These are phyloP conservation scores for Eurytemora carolleeae DNA, from an alignment of 1,140 invertebrate species.

Conservation along the genomic window DNA sequence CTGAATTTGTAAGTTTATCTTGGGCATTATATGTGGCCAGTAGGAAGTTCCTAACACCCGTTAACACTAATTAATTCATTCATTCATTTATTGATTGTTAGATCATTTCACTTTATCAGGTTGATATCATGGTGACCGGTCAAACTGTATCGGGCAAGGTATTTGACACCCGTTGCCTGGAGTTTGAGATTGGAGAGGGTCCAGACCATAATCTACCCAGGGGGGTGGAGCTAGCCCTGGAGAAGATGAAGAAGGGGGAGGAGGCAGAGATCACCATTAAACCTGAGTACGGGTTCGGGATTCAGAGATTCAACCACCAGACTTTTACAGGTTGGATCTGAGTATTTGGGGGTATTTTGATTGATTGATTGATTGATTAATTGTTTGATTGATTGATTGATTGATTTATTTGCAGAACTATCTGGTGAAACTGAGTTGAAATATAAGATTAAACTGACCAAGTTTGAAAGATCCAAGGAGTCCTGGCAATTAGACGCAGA, in stretches of 20 bases:
- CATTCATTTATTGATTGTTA: constrained; percentile 20
- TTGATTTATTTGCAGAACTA: no score
- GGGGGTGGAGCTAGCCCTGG: constrained; percentile 63
- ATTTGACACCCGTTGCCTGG: constrained; percentile 48
- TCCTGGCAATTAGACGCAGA: constrained; percentile 54
- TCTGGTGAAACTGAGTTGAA: no score
- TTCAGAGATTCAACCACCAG: no score
- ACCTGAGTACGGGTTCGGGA: constrained; percentile 60
- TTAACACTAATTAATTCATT: no score
- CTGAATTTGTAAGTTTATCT: no score
- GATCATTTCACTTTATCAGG: constrained; percentile 9
- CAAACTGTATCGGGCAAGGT: constrained; percentile 37
- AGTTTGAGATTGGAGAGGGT: constrained; percentile 71
- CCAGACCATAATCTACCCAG: constrained; percentile 46
- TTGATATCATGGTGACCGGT: constrained; percentile 48
- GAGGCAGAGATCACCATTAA: constrained; percentile 51
- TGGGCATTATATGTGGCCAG: no score
- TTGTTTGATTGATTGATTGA: no score
- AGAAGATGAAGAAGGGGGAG: constrained; percentile 62
- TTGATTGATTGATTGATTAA: no score
- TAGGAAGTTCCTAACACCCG: no score
- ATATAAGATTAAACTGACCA: constrained; percentile 57
- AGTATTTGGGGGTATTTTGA: constrained; percentile 32
- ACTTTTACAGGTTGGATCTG: constrained; percentile 51
- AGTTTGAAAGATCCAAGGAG: constrained; percentile 55